Base-by-base conservation (phyloP, 2,113 vertebrate species). In the Marmota flaviventris region DNA sequence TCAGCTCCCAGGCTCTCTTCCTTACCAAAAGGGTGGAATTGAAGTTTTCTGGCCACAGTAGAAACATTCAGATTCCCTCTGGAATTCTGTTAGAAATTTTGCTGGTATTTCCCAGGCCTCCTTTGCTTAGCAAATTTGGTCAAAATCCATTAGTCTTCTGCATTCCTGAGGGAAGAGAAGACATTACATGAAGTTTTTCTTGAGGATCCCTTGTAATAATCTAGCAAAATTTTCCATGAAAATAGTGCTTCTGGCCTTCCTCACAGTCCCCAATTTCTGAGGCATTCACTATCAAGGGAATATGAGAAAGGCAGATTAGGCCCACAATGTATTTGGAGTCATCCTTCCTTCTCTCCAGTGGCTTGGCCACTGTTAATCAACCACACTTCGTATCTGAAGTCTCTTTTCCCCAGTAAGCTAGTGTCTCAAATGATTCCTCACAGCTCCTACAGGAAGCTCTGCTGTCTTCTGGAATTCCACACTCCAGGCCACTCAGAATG, bases 211-310 rank as follows among this genome's bases (percentile, higher is more conserved):
- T 32, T 32, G 3, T n/a, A 51, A 75, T 25, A 51, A 12, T 45
- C 18, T 69, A 90, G 20, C 65, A 72, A 11, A 48, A 4, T 2
- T 76, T 93, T 95, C 24, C 37, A 76, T 25, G 51, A 90, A 78
- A 87, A 84, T 11, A 45, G 7, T 69, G 45, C 53, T 84, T 94
- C 76, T 10, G 8, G 37, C 34, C 83, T 89, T 96, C 53, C 51
- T 70, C 24, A 45, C 29, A 69, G 14, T 25, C 32, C 11, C 10
- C 87, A 53, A 56, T 45, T 63, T 77, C 61, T 82, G 37, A 22
- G 81, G 27, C 24, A 39, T 39, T 88, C 24, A 53, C 51, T 63
- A 24, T 42, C 51, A 72, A 85, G 22, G 22, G 14, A 12, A 79
- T 29, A 16, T 6, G 2, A 63, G 32, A 2, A 93, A 6, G 70